Evolutionary conservation across 1,140 invertebrate genomes (phyloP), one percentile per base, ranked within the genome.

Genomic region (Ceratina calcarata): DNA sequence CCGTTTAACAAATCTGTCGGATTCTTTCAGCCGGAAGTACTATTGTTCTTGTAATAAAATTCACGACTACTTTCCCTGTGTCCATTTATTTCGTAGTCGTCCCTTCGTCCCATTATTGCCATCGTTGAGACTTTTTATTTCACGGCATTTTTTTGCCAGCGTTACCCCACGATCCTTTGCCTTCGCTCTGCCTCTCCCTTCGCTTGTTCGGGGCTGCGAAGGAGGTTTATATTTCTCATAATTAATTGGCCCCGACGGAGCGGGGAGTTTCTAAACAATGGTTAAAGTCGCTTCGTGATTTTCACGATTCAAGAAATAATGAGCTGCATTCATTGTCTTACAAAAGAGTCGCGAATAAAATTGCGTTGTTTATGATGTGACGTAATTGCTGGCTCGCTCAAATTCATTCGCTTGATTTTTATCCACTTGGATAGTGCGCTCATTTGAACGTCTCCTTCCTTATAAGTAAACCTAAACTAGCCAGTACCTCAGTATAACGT

Each of bases 11-110:
- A 74, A 58, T 79, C 74, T 66, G 49, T 71, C 75, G n/a, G 55
- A 75, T 68, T 67, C 79, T 27, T 70, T 55, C 74, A n/a, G 8
- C 51, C 27, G 12, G 45, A 61, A 67, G 45, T 27, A 66, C 20
- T 64, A 75, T 80, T 80, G 72, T 75, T 61, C 72, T n/a, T 51
- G 16, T 80, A 75, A 80, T 80, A 49, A 80, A 80, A 80, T 80
- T 80, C 78, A 80, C 64, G 49, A 75, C 65, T 80, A 62, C 77
- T 58, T 45, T 72, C 37, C 22, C 67, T 32, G 66, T 22, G n/a
- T 6, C 24, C 57, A 65, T 71, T 70, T 72, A 78, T 72, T 72
- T 64, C 68, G 49, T 70, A 24, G 2, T 68, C 68, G 27, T 27
- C 58, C 60, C 27, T 32, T 51, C 49, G 58, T 72, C 55, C 68